Conservation (phyloP, 2,888 invertebrate species). For the Sarcophaga carnaria region DNA sequence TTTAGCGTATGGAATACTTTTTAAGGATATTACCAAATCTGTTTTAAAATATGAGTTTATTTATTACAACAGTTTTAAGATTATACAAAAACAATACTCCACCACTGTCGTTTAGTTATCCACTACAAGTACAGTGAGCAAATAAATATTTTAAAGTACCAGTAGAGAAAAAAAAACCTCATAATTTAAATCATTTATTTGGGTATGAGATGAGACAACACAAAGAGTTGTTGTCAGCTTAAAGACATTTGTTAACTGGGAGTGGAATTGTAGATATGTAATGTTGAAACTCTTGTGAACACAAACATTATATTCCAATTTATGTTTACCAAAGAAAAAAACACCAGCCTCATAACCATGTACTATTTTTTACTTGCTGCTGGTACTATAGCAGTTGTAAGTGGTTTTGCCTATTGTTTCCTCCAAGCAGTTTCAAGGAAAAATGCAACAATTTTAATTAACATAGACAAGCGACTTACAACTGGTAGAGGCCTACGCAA, state of each 20-base stretch:
- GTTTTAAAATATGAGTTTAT: neutral
- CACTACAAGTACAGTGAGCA: too few relatives aligned
- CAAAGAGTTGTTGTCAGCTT: neutral
- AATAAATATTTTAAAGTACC: too few relatives aligned
- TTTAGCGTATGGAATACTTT: too few relatives aligned
- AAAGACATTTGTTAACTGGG: constrained; percentile 25
- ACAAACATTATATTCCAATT: constrained; percentile 4
- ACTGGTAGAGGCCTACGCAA: constrained; percentile 52
- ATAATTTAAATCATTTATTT: neutral
- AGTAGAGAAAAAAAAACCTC: neutral
- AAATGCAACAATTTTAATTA: constrained; percentile 69
- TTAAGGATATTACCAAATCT: too few relatives aligned
- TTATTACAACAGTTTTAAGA: neutral
- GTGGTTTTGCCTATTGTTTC: neutral
- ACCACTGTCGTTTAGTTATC: too few relatives aligned
- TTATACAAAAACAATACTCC: too few relatives aligned
- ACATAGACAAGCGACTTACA: constrained; percentile 59
- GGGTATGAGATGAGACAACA: neutral
- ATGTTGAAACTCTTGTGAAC: constrained; percentile 13
- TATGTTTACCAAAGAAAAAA: neutral
- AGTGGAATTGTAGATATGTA: constrained; percentile 32
- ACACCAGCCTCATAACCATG: constrained; percentile 37
- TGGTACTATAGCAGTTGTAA: neutral
- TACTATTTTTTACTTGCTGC: neutral
- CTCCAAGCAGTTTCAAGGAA: neutral